These are phyloP conservation scores for Microcebus jonahi DNA, from an alignment of 2,113 vertebrate genomes.

Conservation along the genomic window DNA sequence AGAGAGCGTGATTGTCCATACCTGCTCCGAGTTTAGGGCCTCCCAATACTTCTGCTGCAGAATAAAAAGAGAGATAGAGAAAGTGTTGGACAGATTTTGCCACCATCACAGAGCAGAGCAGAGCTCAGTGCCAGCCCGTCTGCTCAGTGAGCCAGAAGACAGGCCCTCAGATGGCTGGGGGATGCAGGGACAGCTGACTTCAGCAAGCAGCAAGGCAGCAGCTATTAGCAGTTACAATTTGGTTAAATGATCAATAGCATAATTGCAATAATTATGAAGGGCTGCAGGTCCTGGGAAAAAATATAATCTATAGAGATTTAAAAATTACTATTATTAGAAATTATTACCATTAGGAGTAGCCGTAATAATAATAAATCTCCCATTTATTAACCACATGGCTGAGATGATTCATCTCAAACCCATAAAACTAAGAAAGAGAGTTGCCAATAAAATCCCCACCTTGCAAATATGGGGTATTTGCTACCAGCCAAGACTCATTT, in stretches of 20 bases:
- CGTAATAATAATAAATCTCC: constrained; percentile 18
- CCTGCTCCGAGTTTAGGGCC: constrained; percentile 75
- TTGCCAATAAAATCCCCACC: constrained; percentile 45
- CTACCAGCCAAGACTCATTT: constrained; percentile 35
- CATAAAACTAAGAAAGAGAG: constrained; percentile 49
- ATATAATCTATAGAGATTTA: constrained; percentile 6
- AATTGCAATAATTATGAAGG: constrained; percentile 10
- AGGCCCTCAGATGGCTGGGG: not conserved
- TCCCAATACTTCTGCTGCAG: constrained; percentile 70
- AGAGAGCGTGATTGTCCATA: constrained; percentile 23
- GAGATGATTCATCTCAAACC: constrained; percentile 52
- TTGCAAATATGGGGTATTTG: not conserved
- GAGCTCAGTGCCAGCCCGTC: not conserved
- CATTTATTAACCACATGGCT: constrained; percentile 43
- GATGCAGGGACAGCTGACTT: not conserved
- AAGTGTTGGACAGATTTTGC: not conserved
- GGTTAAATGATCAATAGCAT: constrained; percentile 8
- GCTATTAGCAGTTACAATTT: not conserved
- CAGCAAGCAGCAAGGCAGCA: not conserved
- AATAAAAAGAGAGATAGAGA: constrained; percentile 40
- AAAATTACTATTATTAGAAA: constrained; percentile 62
- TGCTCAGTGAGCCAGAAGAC: not conserved
- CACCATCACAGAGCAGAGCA: not conserved
- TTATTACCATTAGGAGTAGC: constrained; percentile 1
- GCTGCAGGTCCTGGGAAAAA: constrained; percentile 18